Conservation (phyloP, 1,140 invertebrate species). For the Pygmarrhopalites habei region DNA sequence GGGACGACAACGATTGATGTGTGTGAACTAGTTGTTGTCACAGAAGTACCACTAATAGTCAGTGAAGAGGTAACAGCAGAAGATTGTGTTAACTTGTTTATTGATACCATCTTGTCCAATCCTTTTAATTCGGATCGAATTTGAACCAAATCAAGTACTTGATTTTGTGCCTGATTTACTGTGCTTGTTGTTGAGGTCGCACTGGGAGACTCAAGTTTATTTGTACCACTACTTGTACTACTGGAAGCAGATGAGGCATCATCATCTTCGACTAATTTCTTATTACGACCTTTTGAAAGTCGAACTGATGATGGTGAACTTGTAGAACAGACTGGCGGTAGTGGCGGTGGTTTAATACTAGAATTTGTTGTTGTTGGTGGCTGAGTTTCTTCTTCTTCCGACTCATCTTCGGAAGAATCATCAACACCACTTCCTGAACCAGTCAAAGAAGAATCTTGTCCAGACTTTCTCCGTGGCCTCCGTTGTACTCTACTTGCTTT, state of each 20-base stretch:
- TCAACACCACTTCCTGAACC: slow-evolving; percentile 23
- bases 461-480: slow-evolving; percentile 26
- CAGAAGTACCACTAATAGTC: not conserved
- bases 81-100: slow-evolving; percentile 39
- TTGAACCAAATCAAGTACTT: slow-evolving; percentile 66
- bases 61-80: not conserved
- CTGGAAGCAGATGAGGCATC: slow-evolving; percentile 16
- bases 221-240: slow-evolving; percentile 37
- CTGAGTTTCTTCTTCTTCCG: slow-evolving; percentile 23
- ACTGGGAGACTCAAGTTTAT: slow-evolving; percentile 42
- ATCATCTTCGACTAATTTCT: slow-evolving; percentile 19
- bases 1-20: not conserved
- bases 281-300: not conserved
- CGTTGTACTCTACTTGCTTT: slow-evolving; percentile 10
- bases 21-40: not conserved
- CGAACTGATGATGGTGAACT: slow-evolving; percentile 1
- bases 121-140: slow-evolving; percentile 75
- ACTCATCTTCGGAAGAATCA: no score
- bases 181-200: slow-evolving; percentile 24
- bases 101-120: slow-evolving; percentile 57
- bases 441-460: slow-evolving; percentile 15
- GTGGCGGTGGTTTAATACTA: slow-evolving; percentile 10
- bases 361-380: no score
- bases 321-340: slow-evolving; percentile 10
- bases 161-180: slow-evolving; percentile 9